These are phyloP conservation scores for Nemoura dubitans DNA, from an alignment of 2,888 invertebrate species.

Conservation along the genomic window DNA sequence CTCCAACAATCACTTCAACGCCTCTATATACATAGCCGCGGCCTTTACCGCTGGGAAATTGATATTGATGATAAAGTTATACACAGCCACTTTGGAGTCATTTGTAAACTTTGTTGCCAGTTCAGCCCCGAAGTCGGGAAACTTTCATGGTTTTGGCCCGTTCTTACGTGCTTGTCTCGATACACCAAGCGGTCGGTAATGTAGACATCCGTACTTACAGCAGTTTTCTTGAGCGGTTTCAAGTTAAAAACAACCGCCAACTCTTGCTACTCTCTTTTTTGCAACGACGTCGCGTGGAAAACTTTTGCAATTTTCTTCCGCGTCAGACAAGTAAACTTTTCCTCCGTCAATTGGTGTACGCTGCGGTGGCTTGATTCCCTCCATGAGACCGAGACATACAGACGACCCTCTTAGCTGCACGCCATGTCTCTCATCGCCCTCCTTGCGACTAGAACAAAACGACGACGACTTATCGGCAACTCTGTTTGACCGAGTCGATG, in stretches of 20 bases:
- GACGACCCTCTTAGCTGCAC: too few species aligned
- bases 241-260: background rate
- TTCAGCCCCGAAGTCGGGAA: background rate
- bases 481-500: too few species aligned
- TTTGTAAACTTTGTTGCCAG: background rate
- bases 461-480: too few species aligned
- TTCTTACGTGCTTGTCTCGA: background rate
- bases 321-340: background rate
- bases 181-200: background rate
- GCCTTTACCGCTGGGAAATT: background rate
- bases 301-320: background rate
- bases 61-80: slow-evolving; percentile 3
- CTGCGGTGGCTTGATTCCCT: too few species aligned
- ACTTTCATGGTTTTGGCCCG: background rate
- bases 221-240: background rate
- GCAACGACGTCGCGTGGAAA: background rate
- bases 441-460: too few species aligned
- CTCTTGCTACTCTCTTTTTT: background rate
- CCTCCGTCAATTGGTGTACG: too few species aligned
- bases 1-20: slow-evolving; percentile 20
- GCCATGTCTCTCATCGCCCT: too few species aligned
- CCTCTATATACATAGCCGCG: background rate
- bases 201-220: background rate
- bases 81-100: background rate
- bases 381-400: too few species aligned